phyloP scores from a whole-genome alignment of 1,140 invertebrate genomes.

The Diuraphis noxia region DNA sequence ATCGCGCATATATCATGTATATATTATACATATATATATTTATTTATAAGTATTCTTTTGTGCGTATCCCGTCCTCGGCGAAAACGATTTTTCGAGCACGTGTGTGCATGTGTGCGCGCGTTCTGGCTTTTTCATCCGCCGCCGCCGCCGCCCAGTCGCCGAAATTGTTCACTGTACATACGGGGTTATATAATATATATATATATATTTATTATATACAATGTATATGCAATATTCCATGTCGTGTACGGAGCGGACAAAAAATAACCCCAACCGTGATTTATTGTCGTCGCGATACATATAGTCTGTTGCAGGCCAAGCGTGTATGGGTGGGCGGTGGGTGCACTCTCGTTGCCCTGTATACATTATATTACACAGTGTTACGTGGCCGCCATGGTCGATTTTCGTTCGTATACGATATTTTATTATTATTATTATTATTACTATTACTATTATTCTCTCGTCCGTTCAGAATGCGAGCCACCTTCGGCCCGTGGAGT shows the following conservation, averaged over 20 bases:
- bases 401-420: background rate
- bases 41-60: background rate
- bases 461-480: no score
- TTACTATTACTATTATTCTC: no score
- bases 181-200: background rate
- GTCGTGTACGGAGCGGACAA: background rate
- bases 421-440: no score
- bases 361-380: no score
- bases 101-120: background rate
- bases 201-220: background rate
- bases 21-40: background rate
- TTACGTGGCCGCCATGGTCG: background rate
- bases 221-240: background rate
- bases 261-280: background rate
- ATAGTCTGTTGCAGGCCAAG: background rate
- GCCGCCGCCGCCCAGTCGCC: background rate
- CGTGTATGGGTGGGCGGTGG: no score
- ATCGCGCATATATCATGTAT: background rate
- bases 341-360: background rate
- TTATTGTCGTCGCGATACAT: background rate
- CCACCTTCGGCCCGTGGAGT: no score
- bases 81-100: background rate
- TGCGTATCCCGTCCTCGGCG: background rate
- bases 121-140: background rate
- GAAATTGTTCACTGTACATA: background rate